Percentiles rank a stretch among this genome's conserved stretches.
These are phyloP conservation scores for Hipposideros larvatus DNA, from an alignment of 2,797 vertebrate species.

Conservation along the genomic window DNA sequence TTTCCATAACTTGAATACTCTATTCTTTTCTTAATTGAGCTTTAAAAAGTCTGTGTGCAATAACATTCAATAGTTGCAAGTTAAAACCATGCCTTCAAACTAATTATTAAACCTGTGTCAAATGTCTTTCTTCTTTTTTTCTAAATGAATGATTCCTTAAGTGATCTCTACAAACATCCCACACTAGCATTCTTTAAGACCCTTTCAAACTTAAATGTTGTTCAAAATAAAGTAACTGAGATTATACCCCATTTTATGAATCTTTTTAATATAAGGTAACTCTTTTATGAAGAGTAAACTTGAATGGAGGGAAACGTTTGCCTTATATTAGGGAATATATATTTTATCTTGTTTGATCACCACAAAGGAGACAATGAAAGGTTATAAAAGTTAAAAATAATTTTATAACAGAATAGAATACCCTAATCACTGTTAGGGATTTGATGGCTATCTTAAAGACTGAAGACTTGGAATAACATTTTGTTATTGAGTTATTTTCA, in stretches of 20 bases:
- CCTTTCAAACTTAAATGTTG: background rate
- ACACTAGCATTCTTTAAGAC: background rate
- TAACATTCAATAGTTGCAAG: background rate
- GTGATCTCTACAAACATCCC: background rate
- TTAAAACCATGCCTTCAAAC: background rate
- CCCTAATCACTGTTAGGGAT: background rate
- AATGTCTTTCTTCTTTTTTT: background rate
- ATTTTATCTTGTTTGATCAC: background rate
- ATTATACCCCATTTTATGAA: background rate
- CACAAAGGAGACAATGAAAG: background rate
- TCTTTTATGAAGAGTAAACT: background rate
- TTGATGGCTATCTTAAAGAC: background rate
- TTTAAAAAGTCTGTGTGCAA: background rate
- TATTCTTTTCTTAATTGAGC: constrained; percentile 22
- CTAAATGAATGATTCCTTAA: background rate
- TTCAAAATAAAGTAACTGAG: background rate
- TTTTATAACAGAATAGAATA: background rate
- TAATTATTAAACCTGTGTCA: background rate
- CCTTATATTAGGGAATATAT: background rate
- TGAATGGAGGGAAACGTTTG: background rate
- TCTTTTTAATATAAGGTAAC: background rate
- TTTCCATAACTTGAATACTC: background rate
- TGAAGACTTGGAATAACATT: background rate
- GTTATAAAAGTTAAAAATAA: background rate
- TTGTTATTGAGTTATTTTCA: background rate